These are phyloP conservation scores for Apoda limacodes DNA, from an alignment of 2,888 invertebrate genomes.

Conservation along the genomic window DNA sequence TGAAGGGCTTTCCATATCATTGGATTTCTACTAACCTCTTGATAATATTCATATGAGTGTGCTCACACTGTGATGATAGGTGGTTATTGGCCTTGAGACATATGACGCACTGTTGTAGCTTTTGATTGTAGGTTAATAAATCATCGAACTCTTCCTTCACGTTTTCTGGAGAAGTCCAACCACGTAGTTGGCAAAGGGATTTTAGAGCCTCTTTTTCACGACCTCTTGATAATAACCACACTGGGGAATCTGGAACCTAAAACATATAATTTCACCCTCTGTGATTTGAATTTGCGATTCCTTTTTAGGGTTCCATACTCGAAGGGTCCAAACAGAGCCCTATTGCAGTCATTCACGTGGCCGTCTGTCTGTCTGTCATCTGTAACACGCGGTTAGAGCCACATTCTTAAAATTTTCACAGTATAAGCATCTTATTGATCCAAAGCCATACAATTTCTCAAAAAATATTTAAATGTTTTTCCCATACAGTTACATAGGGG, in stretches of 20 bases:
- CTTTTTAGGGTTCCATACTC: too few relatives aligned
- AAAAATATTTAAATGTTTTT: too few relatives aligned
- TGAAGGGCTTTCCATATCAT: neutral
- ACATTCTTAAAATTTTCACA: too few relatives aligned
- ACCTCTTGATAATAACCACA: conserved; percentile 69
- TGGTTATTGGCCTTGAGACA: conserved; percentile 37
- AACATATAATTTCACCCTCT: too few relatives aligned
- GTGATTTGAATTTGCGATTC: too few relatives aligned
- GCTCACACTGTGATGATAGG: conserved; percentile 33
- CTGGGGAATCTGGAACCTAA: conserved; percentile 71
- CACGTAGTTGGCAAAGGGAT: conserved; percentile 67
- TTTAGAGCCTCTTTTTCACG: conserved; percentile 61
- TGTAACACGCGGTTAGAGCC: too few relatives aligned
- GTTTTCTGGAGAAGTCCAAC: conserved; percentile 63
- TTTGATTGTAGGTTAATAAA: conserved; percentile 51
- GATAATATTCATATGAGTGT: conserved; percentile 30
- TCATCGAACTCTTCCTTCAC: conserved; percentile 62
- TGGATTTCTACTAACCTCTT: conserved; percentile 24
- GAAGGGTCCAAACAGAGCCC: too few relatives aligned
- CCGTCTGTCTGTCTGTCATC: too few relatives aligned
- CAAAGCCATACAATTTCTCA: too few relatives aligned
- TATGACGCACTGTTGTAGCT: conserved; percentile 39
- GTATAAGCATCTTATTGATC: too few relatives aligned
- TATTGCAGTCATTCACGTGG: too few relatives aligned
- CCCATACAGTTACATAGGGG: too few relatives aligned